A percentile compares a stretch with the other conserved stretches of the same genome.
Conservation (phyloP, 2,888 invertebrate genomes). For the Spilarctia lutea region DNA sequence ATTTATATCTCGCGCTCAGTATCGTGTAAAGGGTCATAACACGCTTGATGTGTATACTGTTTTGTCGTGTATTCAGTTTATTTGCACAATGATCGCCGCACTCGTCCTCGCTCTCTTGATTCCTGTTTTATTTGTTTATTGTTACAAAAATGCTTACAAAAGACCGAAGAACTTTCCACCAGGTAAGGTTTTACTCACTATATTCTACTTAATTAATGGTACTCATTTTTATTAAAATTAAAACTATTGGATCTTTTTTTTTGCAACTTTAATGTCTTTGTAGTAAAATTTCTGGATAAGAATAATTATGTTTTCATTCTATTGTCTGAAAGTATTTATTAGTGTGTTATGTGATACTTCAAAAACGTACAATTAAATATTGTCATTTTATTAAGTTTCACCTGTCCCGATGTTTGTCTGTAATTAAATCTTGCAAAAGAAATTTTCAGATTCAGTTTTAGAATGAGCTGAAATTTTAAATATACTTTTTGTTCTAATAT, state of each 20-base stretch:
- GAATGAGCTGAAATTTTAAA: no score
- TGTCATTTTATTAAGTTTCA: no score
- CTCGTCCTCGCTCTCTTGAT: constrained; percentile 67
- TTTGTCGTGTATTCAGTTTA: not conserved
- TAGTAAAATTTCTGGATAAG: not conserved
- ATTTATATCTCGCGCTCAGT: not conserved
- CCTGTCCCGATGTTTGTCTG: no score
- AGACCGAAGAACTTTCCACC: constrained; percentile 86
- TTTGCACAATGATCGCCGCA: constrained; percentile 61
- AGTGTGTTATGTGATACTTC: not conserved
- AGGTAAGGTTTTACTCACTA: constrained; percentile 70
- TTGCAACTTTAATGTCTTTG: not conserved
- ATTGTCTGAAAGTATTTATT: not conserved
- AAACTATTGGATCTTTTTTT: not conserved
- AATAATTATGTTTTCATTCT: not conserved
- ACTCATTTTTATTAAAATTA: not conserved
- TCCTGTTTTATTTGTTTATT: constrained; percentile 58
- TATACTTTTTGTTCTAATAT: no score
- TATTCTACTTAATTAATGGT: not conserved
- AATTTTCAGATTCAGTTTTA: no score
- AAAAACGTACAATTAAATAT: no score
- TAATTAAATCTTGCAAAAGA: no score
- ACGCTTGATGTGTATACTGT: not conserved
- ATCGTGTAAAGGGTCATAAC: not conserved
- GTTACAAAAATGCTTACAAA: constrained; percentile 74